These are phyloP conservation scores for Calidris pugnax DNA, from an alignment of 2,113 vertebrate genomes.

Conservation along the genomic window DNA sequence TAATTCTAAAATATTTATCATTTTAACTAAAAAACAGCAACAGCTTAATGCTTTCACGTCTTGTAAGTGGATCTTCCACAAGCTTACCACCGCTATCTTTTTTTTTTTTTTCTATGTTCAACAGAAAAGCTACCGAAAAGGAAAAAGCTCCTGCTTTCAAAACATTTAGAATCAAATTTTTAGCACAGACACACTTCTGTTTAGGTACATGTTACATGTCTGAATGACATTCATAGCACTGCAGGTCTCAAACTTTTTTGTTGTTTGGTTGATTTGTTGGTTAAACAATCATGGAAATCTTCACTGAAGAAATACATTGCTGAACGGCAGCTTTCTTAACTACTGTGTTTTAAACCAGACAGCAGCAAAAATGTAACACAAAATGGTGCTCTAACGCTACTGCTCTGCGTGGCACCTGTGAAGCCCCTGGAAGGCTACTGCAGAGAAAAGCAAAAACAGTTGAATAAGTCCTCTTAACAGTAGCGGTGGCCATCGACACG, in stretches of 20 bases:
- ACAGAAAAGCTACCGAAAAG: background rate
- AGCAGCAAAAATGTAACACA: background rate
- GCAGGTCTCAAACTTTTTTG: background rate
- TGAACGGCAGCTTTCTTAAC: background rate
- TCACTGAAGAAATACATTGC: background rate
- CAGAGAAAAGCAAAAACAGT: background rate
- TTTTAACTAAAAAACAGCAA: background rate
- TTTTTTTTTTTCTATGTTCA: background rate
- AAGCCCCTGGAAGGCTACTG: background rate
- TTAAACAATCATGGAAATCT: background rate
- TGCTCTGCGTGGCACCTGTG: background rate
- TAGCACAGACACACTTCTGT: background rate
- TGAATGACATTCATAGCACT: background rate
- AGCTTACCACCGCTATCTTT: background rate
- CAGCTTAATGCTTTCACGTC: background rate
- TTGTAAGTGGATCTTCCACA: background rate
- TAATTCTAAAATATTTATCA: background rate
- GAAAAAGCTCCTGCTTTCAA: background rate
- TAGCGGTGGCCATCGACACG: fast-evolving
- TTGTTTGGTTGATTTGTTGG: background rate
- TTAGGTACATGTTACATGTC: background rate
- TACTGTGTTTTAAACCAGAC: background rate
- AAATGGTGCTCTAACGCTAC: fast-evolving
- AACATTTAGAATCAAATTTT: background rate
- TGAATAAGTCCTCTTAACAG: background rate